A percentile compares a stretch with the other conserved stretches of the same genome.
Evolutionary conservation across 1,140 invertebrate genomes (phyloP).

Genomic region (Stratiolaelaps scimitus): DNA sequence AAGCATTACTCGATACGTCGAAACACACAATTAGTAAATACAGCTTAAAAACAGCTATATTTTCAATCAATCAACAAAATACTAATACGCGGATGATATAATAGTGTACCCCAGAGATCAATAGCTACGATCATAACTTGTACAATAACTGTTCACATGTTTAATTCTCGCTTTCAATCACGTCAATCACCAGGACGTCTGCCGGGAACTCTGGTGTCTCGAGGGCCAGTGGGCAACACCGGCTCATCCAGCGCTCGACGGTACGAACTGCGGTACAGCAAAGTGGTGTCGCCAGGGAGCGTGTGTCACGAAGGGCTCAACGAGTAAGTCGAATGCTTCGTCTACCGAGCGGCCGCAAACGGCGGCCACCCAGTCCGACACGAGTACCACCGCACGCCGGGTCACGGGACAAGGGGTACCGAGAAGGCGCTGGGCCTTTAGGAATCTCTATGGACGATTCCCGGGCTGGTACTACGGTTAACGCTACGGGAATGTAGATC

Average conservation of each 20-base stretch:
- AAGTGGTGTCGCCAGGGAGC: constrained; percentile 29
- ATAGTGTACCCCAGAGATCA: no score
- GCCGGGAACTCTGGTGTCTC: constrained; percentile 45
- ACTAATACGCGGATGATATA: no score
- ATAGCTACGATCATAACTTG: no score
- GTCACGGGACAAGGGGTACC: background rate
- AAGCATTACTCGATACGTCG: no score
- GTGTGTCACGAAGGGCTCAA: background rate
- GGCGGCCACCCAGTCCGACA: background rate
- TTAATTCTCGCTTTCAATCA: background rate
- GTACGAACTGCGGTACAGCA: constrained; percentile 37
- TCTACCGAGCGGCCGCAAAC: background rate
- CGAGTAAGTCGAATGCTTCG: constrained; percentile 11
- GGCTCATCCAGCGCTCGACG: constrained; percentile 43
- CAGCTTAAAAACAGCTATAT: no score
- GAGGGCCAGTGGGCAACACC: constrained; percentile 40
- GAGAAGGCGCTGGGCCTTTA: constrained; percentile 1
- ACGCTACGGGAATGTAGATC: no score
- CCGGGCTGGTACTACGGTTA: background rate
- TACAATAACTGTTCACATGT: no score
- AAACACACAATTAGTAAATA: no score
- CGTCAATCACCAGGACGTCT: constrained; percentile 48
- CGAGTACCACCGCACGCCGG: background rate
- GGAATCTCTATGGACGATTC: constrained; percentile 17
- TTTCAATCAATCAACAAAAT: no score